Conservation (phyloP, 2,113 vertebrate genomes). For the Chamaetylas fuelleborni region DNA sequence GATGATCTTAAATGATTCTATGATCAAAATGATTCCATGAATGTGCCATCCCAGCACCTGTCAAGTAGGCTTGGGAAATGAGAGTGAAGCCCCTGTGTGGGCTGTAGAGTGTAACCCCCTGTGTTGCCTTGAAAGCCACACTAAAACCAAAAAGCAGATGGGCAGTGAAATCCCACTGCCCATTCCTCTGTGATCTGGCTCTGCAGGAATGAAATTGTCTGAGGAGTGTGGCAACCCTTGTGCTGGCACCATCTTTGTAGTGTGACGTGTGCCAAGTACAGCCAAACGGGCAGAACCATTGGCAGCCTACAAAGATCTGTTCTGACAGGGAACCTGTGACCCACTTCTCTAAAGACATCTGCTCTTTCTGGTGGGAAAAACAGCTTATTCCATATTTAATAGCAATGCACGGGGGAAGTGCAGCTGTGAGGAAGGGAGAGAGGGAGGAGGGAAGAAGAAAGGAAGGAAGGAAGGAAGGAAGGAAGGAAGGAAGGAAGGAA, state of each 20-base stretch:
- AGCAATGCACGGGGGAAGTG: neutral
- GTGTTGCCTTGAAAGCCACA: neutral
- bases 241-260: neutral
- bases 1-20: neutral
- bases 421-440: neutral
- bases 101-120: neutral
- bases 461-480: too few relatives aligned
- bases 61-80: neutral
- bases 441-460: too few relatives aligned
- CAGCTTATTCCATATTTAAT: neutral
- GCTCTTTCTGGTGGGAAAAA: neutral
- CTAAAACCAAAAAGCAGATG: neutral
- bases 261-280: fast-evolving
- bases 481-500: neutral
- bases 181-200: neutral
- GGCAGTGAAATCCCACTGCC: neutral
- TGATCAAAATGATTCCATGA: neutral
- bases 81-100: neutral
- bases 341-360: neutral
- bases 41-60: neutral
- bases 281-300: neutral
- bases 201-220: neutral
- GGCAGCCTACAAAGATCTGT: neutral
- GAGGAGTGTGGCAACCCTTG: neutral
- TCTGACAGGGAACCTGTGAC: neutral